phyloP scores from a whole-genome alignment of 2,113 vertebrate genomes.

The Podarcis raffonei region DNA sequence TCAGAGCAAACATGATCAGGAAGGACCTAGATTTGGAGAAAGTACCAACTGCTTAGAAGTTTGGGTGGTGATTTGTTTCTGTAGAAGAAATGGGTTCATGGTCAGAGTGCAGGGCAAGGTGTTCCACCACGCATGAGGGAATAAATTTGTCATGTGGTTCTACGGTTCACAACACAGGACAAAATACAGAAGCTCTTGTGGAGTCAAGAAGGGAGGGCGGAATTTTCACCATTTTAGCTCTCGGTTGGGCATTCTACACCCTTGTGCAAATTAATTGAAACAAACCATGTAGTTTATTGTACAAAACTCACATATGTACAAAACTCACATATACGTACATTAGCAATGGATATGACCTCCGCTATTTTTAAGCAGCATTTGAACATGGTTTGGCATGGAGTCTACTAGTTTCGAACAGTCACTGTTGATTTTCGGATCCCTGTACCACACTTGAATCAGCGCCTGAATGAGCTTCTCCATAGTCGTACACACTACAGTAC shows the following conservation, averaged over 20 bases:
- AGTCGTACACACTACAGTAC: too few relatives aligned
- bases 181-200: constrained; percentile 12
- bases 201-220: not conserved
- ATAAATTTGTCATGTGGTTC: not conserved
- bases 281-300: too few relatives aligned
- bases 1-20: not conserved
- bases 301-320: too few relatives aligned
- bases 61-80: rapidly evolving
- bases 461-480: too few relatives aligned
- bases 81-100: not conserved
- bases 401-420: too few relatives aligned
- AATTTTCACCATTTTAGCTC: constrained; percentile 3
- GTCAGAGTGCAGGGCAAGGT: not conserved
- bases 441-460: too few relatives aligned
- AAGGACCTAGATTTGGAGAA: constrained; percentile 5
- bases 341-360: too few relatives aligned
- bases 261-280: too few relatives aligned
- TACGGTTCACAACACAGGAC: constrained; percentile 16
- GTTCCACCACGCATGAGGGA: not conserved
- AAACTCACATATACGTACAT: too few relatives aligned
- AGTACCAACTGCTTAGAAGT: not conserved
- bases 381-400: too few relatives aligned
- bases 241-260: not conserved
- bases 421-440: too few relatives aligned
- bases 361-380: too few relatives aligned